phyloP scores from a whole-genome alignment of 2,888 invertebrate species.

The Dasysyrphus tricinctus region DNA sequence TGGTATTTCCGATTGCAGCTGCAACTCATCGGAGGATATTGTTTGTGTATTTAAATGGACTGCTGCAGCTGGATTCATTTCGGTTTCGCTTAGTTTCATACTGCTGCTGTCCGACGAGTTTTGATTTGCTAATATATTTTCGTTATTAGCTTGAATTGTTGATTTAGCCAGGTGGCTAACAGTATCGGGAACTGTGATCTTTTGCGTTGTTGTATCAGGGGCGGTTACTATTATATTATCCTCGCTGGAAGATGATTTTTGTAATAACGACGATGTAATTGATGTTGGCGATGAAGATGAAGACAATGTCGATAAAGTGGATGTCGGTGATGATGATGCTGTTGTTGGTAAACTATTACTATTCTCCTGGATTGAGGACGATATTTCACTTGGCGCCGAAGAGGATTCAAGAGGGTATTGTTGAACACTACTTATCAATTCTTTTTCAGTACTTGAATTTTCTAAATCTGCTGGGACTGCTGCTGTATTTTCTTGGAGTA shows the following conservation, averaged over 20 bases:
- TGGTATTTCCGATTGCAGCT: constrained; percentile 21
- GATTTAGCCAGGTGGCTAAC: constrained; percentile 31
- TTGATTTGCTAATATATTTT: constrained; percentile 20
- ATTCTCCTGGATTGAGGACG: constrained; percentile 40
- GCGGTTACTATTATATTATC: constrained; percentile 34
- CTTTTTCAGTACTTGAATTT: constrained; percentile 53
- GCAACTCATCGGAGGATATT: constrained; percentile 49
- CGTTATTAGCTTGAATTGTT: constrained; percentile 12
- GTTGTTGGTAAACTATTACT: constrained; percentile 58
- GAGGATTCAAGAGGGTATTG: constrained; percentile 17
- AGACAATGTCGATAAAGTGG: constrained; percentile 68
- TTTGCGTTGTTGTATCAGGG: constrained; percentile 29
- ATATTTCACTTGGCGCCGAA: constrained; percentile 52
- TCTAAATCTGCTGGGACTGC: constrained; percentile 37
- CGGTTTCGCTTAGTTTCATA: constrained; percentile 64
- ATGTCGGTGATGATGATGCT: constrained; percentile 72
- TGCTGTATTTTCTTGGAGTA: constrained; percentile 32
- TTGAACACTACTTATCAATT: constrained; percentile 17
- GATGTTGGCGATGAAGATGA: constrained; percentile 56
- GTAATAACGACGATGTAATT: constrained; percentile 29
- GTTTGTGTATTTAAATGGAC: constrained; percentile 60
- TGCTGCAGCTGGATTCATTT: constrained; percentile 27
- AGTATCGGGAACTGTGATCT: constrained; percentile 27
- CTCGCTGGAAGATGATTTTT: constrained; percentile 34
- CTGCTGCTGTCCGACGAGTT: constrained; percentile 53